Evolutionary conservation across 2,888 invertebrate species (phyloP).

Genomic region (Standfussiana lucernea): DNA sequence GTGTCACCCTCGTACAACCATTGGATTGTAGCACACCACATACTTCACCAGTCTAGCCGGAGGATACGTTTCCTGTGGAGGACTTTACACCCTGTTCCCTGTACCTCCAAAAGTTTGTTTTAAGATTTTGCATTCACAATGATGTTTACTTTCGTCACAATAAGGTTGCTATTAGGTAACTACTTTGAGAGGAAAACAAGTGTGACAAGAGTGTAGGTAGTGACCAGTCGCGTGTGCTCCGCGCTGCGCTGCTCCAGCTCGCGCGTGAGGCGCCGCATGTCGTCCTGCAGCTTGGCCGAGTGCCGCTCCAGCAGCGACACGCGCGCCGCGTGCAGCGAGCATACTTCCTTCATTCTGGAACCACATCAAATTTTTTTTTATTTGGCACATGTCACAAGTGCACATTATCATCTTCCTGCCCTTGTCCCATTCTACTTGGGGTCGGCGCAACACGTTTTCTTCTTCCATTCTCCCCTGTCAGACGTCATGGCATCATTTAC

Average conservation of each 20-base stretch:
- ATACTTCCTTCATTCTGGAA: slow-evolving; percentile 80
- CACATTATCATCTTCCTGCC: no score
- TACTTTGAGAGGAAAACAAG: background rate
- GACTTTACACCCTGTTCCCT: no score
- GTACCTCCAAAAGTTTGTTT: no score
- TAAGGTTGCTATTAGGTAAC: background rate
- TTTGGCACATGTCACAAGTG: background rate
- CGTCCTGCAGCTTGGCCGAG: slow-evolving; percentile 82
- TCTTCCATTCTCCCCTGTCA: no score
- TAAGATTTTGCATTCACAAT: background rate
- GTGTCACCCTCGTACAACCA: no score
- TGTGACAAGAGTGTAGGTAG: background rate
- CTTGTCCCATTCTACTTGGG: no score
- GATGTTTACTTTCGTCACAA: background rate
- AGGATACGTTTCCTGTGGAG: no score
- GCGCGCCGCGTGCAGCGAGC: slow-evolving; percentile 83
- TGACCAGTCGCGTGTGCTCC: slow-evolving; percentile 76
- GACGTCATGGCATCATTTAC: no score
- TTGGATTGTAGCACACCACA: background rate
- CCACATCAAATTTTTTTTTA: background rate
- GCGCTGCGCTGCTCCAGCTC: slow-evolving; percentile 76
- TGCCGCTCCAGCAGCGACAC: slow-evolving; percentile 85
- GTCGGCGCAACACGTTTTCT: no score
- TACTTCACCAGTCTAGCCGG: no score
- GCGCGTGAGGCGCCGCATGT: slow-evolving; percentile 84